phyloP scores from a whole-genome alignment of 2,888 invertebrate species.

The Drosophila formosana region DNA sequence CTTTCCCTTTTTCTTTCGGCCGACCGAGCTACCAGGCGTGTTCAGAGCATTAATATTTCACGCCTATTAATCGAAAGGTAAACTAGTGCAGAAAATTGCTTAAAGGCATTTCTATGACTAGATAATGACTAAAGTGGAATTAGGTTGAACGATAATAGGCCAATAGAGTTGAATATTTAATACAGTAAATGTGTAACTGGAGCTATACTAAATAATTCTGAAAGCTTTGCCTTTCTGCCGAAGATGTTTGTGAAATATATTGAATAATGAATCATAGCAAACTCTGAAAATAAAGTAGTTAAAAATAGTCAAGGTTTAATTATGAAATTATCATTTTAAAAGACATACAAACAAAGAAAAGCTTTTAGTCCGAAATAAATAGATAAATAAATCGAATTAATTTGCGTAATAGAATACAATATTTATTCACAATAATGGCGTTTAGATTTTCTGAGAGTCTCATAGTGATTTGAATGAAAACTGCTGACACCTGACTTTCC shows the following conservation, averaged over 20 bases:
- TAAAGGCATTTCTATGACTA: slow-evolving; percentile 45
- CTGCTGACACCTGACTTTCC: slow-evolving; percentile 48
- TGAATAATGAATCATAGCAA: not conserved
- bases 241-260: not conserved
- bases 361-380: not conserved
- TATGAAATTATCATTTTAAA: not conserved
- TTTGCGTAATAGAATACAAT: not conserved
- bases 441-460: too few species aligned
- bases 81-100: slow-evolving; percentile 71
- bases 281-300: not conserved
- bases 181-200: slow-evolving; percentile 8
- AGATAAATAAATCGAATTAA: not conserved
- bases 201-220: not conserved
- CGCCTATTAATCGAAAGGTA: slow-evolving; percentile 70
- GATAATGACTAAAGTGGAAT: slow-evolving; percentile 41
- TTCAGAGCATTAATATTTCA: slow-evolving; percentile 71
- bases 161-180: slow-evolving; percentile 25
- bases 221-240: slow-evolving; percentile 7
- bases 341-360: not conserved
- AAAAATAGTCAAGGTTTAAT: not conserved
- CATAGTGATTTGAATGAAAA: slow-evolving; percentile 37
- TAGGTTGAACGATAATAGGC: slow-evolving; percentile 25
- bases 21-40: slow-evolving; percentile 70
- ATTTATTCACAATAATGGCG: too few species aligned
- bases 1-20: slow-evolving; percentile 21